phyloP scores from a whole-genome alignment of 2,888 invertebrate species.

The Mycalesis mineus region DNA sequence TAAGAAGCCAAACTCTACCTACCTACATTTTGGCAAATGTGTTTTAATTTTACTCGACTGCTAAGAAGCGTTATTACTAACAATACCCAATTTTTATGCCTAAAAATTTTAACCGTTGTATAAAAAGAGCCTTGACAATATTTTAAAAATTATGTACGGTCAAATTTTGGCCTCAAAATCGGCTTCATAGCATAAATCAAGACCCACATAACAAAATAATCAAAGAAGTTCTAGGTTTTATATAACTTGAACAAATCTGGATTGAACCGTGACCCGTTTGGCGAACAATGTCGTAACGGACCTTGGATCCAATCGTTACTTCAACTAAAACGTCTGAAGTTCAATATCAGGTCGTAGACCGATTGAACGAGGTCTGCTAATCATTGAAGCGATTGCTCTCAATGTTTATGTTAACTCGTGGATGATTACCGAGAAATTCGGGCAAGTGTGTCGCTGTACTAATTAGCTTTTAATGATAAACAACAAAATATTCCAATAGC shows the following conservation, averaged over 20 bases:
- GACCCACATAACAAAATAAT: not conserved
- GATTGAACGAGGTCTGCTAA: constrained; percentile 19
- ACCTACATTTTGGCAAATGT: too few relatives aligned
- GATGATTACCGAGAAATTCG: not conserved
- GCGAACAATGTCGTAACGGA: constrained; percentile 44
- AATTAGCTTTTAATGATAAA: not conserved
- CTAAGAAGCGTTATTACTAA: too few relatives aligned
- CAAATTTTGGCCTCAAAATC: too few relatives aligned
- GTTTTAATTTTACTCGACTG: too few relatives aligned
- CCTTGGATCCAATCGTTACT: constrained; percentile 42
- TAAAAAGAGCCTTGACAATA: too few relatives aligned
- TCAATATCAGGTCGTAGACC: constrained; percentile 47
- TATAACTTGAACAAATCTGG: constrained; percentile 40
- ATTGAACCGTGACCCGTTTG: constrained; percentile 48
- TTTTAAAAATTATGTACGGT: too few relatives aligned
- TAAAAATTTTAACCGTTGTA: too few relatives aligned
- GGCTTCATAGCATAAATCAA: too few relatives aligned
- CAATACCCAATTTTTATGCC: too few relatives aligned
- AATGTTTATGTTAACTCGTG: not conserved
- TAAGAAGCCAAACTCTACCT: too few relatives aligned
- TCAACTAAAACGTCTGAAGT: constrained; percentile 41
- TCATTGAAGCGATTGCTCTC: constrained; percentile 1
- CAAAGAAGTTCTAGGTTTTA: constrained; percentile 37
- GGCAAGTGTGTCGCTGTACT: not conserved
- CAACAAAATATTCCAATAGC: not conserved